These are phyloP conservation scores for Heliconius ethilla DNA, from an alignment of 2,888 invertebrate species.

Conservation along the genomic window DNA sequence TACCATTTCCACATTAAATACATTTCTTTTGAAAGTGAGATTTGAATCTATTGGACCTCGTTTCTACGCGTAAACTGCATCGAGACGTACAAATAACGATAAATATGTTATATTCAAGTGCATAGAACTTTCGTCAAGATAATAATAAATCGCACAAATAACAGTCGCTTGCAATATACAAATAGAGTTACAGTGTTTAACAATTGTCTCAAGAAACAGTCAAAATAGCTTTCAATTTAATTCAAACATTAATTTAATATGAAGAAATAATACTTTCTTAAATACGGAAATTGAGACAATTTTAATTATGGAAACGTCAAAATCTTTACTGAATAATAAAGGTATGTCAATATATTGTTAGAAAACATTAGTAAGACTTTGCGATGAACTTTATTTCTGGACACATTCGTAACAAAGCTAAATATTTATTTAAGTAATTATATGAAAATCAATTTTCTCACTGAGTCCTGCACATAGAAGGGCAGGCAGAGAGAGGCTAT, in stretches of 20 bases:
- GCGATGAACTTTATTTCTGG: too few species aligned
- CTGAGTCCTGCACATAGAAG: too few species aligned
- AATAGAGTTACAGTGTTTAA: slow-evolving; percentile 11
- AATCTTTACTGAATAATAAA: background rate
- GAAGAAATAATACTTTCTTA: background rate
- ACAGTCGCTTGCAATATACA: slow-evolving; percentile 14
- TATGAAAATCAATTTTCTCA: too few species aligned
- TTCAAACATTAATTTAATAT: background rate
- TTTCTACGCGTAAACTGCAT: background rate
- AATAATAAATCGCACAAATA: slow-evolving; percentile 17
- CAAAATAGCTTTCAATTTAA: background rate
- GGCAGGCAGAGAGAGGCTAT: too few species aligned
- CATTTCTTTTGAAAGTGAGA: background rate
- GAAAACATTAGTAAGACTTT: too few species aligned
- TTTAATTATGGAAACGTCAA: background rate
- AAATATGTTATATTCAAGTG: slow-evolving; percentile 34
- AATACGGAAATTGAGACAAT: background rate
- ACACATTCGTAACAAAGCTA: too few species aligned
- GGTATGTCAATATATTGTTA: background rate
- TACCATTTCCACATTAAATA: background rate
- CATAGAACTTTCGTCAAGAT: slow-evolving; percentile 38
- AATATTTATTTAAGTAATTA: too few species aligned
- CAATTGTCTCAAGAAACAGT: background rate
- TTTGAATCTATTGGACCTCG: background rate
- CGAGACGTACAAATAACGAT: slow-evolving; percentile 22